Evolutionary conservation across 2,797 vertebrate genomes (phyloP), one percentile per base, ranked within the genome.

Genomic region (Numenius phaeopus): DNA sequence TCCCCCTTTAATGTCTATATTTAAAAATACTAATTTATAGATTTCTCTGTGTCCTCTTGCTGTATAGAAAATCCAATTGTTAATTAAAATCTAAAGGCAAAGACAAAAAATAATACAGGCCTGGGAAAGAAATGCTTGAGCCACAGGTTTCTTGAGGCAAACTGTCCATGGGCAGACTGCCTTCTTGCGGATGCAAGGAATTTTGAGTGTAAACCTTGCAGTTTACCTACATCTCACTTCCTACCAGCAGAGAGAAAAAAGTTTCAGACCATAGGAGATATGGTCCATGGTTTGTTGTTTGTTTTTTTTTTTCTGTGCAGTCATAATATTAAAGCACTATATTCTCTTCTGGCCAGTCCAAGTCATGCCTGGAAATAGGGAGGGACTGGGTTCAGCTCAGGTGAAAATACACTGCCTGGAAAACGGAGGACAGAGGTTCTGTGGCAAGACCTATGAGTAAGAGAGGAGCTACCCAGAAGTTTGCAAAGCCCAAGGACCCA

Each of bases 1-100:
- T 62, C 27, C 24, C 27, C 8, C 27, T 77, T 90, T 87, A 92
- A 81, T 87, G 34, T 64, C 82, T 96, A 3, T 49, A 79, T 70
- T 94, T 83, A 65, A 94, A 95, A 95, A 42, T 65, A 89, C 12
- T 88, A 42, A 78, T 92, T 78, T 95, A 62, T 65, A 44, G 55
- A 64, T 62, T 87, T 92, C 54, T 83, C 59, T 71, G 23, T 54
- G 23, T 77, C 65, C 44, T 87, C 40, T 83, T 78, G 49, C 15
- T 59, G 7, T 44, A 29, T 70, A 87, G 67, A 94, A 94, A 78
- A 65, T 21, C 61, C 6, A 58, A 16, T 37, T 83, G 42, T 64
- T 83, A 89, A 70, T 85, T 86, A 67, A 34, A 27, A 34, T 49
- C 57, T 81, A 70, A 88, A 91, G 78, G 39, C 22, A 92, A 86